These are phyloP conservation scores for Eucidaris tribuloides DNA, from an alignment of 35 echinoderm and acorn worm genomes.

Conservation along the genomic window DNA sequence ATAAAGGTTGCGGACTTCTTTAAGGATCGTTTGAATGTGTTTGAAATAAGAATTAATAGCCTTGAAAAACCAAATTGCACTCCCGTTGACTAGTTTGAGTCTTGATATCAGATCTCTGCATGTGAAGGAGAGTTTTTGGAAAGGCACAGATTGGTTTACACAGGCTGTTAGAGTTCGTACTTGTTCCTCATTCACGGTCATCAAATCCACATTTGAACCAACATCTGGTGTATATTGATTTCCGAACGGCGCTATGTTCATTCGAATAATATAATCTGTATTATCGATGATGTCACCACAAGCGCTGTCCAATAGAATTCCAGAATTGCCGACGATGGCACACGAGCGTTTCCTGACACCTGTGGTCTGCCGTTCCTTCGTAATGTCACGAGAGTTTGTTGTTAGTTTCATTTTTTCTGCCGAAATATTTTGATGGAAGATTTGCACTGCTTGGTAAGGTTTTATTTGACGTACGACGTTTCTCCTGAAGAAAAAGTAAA, in stretches of 20 bases:
- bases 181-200: neutral
- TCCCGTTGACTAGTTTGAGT: neutral
- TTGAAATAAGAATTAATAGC: neutral
- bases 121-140: neutral
- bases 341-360: neutral
- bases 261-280: neutral
- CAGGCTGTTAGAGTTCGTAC: neutral
- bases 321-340: neutral
- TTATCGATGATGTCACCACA: neutral
- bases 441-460: no score
- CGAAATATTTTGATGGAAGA: neutral
- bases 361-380: neutral
- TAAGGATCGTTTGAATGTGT: neutral
- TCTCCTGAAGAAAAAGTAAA: no score
- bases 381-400: neutral
- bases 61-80: neutral
- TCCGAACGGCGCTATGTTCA: neutral
- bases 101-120: neutral
- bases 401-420: neutral
- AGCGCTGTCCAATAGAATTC: neutral
- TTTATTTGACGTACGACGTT: no score
- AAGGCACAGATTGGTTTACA: neutral
- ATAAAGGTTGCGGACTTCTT: neutral
- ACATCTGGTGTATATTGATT: neutral
- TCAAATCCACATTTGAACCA: neutral